A percentile compares a stretch with the other conserved stretches of the same genome.
Conservation (phyloP, 2,888 invertebrate genomes). For the Aromia moschata region DNA sequence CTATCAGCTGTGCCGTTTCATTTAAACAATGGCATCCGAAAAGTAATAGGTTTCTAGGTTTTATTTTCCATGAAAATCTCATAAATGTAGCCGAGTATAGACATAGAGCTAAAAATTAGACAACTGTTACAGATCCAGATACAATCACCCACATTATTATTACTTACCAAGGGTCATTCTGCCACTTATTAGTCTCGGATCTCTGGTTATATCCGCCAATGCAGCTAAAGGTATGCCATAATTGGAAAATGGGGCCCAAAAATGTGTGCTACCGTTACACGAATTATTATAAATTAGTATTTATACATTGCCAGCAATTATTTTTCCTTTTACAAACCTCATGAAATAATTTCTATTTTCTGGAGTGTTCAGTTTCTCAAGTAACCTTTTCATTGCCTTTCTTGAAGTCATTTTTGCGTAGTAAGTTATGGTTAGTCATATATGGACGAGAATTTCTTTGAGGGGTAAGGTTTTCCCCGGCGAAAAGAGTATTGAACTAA, state of each 20-base stretch:
- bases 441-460: neutral
- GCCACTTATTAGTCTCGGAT: neutral
- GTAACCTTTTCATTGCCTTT: no score
- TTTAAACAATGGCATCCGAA: neutral
- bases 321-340: neutral
- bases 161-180: neutral
- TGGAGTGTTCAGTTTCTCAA: neutral
- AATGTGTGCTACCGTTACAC: neutral
- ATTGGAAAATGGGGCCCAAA: neutral
- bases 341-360: neutral
- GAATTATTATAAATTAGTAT: no score
- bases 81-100: neutral
- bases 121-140: neutral
- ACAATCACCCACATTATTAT: neutral
- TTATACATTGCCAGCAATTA: no score
- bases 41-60: neutral
- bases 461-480: neutral
- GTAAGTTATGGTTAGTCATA: no score
- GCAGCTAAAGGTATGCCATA: neutral
- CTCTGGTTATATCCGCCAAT: neutral
- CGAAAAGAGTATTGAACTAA: no score
- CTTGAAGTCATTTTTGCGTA: no score
- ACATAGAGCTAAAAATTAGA: neutral
- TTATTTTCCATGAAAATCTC: neutral
- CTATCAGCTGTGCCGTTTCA: neutral